phyloP scores from a whole-genome alignment of 2,888 invertebrate species.

The Andrena haemorrhoa region DNA sequence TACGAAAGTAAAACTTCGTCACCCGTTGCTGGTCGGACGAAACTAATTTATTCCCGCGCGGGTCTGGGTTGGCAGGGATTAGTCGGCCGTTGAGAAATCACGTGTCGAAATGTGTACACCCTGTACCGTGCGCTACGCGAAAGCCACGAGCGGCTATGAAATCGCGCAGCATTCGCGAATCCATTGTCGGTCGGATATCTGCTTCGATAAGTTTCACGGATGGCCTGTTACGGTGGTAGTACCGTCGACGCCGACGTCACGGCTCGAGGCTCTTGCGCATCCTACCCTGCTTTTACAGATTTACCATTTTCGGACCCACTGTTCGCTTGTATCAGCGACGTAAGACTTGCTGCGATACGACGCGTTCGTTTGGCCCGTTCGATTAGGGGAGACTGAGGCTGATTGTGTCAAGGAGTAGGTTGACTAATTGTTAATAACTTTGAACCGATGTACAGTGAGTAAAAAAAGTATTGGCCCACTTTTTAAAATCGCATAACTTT shows the following conservation, averaged over 20 bases:
- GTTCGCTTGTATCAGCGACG: too few species aligned
- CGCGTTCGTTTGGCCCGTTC: too few species aligned
- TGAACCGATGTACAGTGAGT: too few species aligned
- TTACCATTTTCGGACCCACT: too few species aligned
- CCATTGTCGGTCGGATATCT: conserved; percentile 77
- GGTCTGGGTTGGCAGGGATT: too few species aligned
- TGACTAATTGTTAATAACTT: too few species aligned
- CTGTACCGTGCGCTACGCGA: conserved; percentile 8
- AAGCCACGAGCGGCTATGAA: conserved; percentile 49
- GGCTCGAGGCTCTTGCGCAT: not conserved
- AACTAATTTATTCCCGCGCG: not conserved
- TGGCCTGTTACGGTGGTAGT: conserved; percentile 65
- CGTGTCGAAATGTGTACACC: conserved; percentile 12
- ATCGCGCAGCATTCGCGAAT: conserved; percentile 39
- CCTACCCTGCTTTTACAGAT: not conserved
- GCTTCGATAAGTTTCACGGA: conserved; percentile 83
- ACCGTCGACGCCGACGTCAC: not conserved
- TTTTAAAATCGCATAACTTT: too few species aligned
- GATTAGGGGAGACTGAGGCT: too few species aligned
- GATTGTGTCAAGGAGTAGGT: too few species aligned
- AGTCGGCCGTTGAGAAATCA: not conserved
- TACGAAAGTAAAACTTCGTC: conserved; percentile 33
- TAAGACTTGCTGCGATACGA: too few species aligned
- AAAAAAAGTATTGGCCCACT: too few species aligned
- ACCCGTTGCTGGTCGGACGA: not conserved